Percentiles rank a stretch among this genome's conserved stretches.
These are phyloP conservation scores for Erethizon dorsatum DNA, from an alignment of 2,797 vertebrate genomes.

Conservation along the genomic window DNA sequence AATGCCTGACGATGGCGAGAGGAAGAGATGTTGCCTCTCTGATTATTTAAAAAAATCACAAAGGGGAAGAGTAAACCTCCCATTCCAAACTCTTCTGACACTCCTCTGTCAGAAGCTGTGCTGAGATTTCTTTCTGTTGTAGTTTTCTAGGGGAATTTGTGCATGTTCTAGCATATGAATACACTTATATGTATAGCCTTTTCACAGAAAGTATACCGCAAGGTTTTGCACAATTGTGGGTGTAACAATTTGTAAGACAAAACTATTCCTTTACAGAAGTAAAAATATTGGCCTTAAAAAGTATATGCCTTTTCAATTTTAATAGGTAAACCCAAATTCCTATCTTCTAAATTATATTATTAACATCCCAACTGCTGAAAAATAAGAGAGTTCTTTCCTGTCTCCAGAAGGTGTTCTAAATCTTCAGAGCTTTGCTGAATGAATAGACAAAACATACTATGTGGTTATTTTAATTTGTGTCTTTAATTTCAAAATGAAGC, in stretches of 20 bases:
- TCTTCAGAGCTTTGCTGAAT: neutral
- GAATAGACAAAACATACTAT: neutral
- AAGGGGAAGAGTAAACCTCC: neutral
- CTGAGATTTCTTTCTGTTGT: neutral
- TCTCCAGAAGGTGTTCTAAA: neutral
- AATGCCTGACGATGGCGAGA: neutral
- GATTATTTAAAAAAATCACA: neutral
- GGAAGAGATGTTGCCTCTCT: neutral
- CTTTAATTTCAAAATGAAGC: slow-evolving; percentile 40
- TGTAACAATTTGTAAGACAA: neutral
- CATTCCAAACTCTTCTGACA: neutral
- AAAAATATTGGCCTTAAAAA: neutral
- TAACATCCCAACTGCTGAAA: neutral
- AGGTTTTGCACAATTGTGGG: neutral
- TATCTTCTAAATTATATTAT: neutral
- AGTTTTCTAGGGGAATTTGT: neutral
- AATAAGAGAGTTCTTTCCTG: neutral
- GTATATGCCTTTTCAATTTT: neutral
- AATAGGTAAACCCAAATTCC: neutral
- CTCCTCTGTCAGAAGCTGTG: neutral
- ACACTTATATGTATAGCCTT: neutral
- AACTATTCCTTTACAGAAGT: neutral
- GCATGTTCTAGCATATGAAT: neutral
- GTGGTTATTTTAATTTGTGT: neutral
- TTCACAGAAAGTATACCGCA: neutral